Evolutionary conservation across 2,797 vertebrate genomes (phyloP).

Genomic region (Hylomyscus alleni): DNA sequence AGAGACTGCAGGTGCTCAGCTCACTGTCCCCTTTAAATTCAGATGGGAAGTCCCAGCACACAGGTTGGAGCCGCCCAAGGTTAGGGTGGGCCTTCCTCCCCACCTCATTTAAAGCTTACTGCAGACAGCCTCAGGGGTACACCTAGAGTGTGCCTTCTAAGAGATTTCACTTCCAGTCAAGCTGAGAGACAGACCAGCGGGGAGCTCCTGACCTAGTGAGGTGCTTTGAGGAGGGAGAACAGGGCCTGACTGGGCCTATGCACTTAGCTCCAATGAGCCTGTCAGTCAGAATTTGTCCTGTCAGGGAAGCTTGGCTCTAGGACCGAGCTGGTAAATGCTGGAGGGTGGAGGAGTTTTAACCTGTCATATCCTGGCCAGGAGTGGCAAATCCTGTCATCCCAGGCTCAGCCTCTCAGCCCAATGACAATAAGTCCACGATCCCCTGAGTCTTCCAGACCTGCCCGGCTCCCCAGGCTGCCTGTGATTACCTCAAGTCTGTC

Average conservation of each 20-base stretch:
- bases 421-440: background rate
- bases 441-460: background rate
- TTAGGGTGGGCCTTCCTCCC: no score
- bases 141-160: background rate
- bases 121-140: no score
- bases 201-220: background rate
- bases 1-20: rapidly evolving
- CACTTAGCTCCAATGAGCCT: background rate
- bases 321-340: background rate
- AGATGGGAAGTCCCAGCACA: background rate
- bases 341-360: background rate
- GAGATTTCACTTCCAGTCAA: background rate
- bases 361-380: background rate
- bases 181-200: background rate
- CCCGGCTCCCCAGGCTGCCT: background rate
- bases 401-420: background rate
- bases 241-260: background rate
- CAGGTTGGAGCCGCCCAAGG: background rate
- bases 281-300: background rate
- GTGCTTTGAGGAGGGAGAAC: background rate
- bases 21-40: background rate
- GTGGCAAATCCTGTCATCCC: background rate
- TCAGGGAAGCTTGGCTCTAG: background rate
- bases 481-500: background rate
- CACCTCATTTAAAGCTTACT: background rate